Evolutionary conservation across 2,113 vertebrate species (phyloP).

Genomic region (Seriola quinqueradiata): DNA sequence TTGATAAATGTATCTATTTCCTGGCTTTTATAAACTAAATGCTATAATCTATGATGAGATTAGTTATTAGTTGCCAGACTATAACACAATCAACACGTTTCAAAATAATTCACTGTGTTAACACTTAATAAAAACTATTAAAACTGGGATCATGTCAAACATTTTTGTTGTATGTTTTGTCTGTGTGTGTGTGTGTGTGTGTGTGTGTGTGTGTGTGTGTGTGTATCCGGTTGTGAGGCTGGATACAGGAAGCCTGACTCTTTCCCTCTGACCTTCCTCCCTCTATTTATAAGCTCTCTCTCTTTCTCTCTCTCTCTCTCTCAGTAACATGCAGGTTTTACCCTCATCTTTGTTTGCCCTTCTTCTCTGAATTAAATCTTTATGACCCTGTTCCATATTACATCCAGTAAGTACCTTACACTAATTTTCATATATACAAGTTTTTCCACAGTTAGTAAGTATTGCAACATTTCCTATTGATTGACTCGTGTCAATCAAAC

Average conservation of each 20-base stretch:
- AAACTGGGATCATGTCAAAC: conserved; percentile 6
- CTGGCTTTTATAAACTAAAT: background rate
- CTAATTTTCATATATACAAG: background rate
- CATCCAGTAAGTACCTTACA: background rate
- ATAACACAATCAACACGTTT: background rate
- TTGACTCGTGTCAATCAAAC: too few species aligned
- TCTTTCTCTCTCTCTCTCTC: conserved; percentile 7
- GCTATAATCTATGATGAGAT: too few species aligned
- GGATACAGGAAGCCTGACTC: conserved; percentile 77
- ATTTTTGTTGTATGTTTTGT: conserved; percentile 32
- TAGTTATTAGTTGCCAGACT: too few species aligned
- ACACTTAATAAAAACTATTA: background rate
- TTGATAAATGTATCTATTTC: background rate
- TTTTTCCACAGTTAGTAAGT: background rate
- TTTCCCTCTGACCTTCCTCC: conserved; percentile 79
- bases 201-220: conserved; percentile 21
- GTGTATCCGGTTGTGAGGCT: conserved; percentile 59
- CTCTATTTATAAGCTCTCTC: conserved; percentile 71
- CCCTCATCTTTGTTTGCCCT: too few species aligned
- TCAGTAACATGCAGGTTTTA: background rate
- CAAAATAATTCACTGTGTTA: background rate
- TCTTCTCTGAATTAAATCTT: too few species aligned
- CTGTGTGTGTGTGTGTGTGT: conserved; percentile 22
- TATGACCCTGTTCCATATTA: too few species aligned
- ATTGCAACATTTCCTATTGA: too few species aligned